Conservation (phyloP, 2,888 invertebrate species). For the Pharmacophagus antenor region DNA sequence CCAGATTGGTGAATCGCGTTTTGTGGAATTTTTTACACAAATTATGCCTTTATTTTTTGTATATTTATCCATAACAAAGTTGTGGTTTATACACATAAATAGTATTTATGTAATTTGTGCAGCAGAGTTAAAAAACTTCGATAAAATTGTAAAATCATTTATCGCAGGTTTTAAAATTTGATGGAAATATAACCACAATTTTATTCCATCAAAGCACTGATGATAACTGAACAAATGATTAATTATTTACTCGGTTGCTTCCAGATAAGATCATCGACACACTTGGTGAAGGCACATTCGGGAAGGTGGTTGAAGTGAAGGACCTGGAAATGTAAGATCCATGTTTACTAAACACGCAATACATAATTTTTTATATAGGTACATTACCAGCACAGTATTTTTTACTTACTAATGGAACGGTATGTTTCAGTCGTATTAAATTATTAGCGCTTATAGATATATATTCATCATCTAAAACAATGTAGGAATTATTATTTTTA, state of each 20-base stretch:
- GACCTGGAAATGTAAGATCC: constrained; percentile 94
- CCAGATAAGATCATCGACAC: constrained; percentile 99
- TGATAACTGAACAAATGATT: constrained; percentile 45
- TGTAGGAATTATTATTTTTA: too few relatives aligned
- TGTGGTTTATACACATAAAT: constrained; percentile 2
- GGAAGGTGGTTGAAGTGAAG: constrained; percentile 99
- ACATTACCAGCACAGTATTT: neutral
- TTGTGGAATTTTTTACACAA: constrained; percentile 43
- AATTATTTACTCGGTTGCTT: constrained; percentile 82
- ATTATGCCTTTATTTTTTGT: constrained; percentile 39
- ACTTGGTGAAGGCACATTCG: constrained; percentile 99
- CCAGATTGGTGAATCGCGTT: constrained; percentile 51
- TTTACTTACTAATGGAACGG: too few relatives aligned
- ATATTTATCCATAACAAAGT: constrained; percentile 32
- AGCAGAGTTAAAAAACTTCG: neutral
- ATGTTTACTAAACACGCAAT: neutral
- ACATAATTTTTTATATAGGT: neutral
- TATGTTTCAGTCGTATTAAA: too few relatives aligned
- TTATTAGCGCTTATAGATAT: too few relatives aligned
- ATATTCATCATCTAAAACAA: too few relatives aligned
- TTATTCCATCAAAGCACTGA: constrained; percentile 65
- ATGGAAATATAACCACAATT: constrained; percentile 43
- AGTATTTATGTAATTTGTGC: neutral
- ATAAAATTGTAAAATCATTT: neutral
- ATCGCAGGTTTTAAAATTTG: neutral